Evolutionary conservation across 35 echinoderm and acorn worm genomes (phyloP).

Genomic region (Ophiothrix spiculata): DNA sequence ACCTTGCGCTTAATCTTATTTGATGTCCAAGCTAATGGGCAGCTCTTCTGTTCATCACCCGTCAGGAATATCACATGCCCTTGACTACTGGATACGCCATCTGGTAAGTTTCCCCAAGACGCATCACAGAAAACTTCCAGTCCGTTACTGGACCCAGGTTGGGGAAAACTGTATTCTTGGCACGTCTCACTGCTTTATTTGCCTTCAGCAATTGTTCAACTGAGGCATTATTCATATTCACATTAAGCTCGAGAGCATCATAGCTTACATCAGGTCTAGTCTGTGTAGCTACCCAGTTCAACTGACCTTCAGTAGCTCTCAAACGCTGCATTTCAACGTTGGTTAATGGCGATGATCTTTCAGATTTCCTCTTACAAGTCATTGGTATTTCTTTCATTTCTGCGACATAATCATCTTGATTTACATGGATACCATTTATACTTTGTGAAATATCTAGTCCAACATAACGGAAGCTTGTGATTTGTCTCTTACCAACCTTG

Average conservation of each 20-base stretch:
- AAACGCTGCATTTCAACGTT: slow-evolving; percentile 27
- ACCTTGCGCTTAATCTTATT: not conserved
- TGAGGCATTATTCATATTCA: slow-evolving; percentile 29
- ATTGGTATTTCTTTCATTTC: slow-evolving; percentile 32
- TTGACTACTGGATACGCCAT: not conserved
- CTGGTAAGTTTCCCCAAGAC: slow-evolving; percentile 1
- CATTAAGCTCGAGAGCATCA: slow-evolving; percentile 55
- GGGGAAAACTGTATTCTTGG: slow-evolving; percentile 15
- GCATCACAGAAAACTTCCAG: slow-evolving; percentile 26
- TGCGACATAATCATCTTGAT: slow-evolving; percentile 25
- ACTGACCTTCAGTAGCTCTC: slow-evolving; percentile 28
- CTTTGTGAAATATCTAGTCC: slow-evolving; percentile 20
- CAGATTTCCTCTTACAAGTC: not conserved
- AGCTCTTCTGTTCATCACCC: not conserved
- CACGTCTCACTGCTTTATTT: slow-evolving; percentile 25
- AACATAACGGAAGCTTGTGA: not conserved
- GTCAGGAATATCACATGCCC: not conserved
- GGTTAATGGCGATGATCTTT: slow-evolving; percentile 27
- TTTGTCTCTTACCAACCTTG: slow-evolving; percentile 6
- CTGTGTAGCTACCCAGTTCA: slow-evolving; percentile 39
- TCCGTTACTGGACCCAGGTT: slow-evolving; percentile 19
- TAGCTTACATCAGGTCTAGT: slow-evolving; percentile 42
- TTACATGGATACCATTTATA: slow-evolving; percentile 3
- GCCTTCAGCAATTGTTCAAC: slow-evolving; percentile 31
- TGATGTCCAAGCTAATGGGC: not conserved